Conservation (phyloP, 1,140 invertebrate species). For the Acyrthosiphon pisum region DNA sequence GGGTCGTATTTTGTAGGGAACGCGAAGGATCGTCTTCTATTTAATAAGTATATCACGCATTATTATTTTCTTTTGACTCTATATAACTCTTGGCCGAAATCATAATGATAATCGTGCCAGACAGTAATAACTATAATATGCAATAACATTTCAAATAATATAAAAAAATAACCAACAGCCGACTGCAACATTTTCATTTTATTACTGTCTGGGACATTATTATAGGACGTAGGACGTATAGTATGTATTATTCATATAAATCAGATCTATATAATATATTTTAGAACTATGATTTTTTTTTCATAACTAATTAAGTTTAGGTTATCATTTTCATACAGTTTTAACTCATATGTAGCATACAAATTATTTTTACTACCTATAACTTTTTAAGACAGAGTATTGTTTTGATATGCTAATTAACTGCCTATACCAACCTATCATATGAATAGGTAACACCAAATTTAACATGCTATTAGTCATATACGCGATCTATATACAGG, state of each 20-base stretch:
- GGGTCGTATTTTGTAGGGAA: not conserved
- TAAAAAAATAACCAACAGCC: not conserved
- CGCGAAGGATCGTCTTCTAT: not conserved
- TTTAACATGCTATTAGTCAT: not conserved
- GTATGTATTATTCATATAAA: not conserved
- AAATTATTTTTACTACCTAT: not conserved
- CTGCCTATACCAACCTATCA: not conserved
- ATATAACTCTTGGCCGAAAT: not conserved
- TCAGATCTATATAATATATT: not conserved
- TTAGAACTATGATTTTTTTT: not conserved
- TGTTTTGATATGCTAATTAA: not conserved
- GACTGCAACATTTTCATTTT: not conserved
- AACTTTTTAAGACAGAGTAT: not conserved
- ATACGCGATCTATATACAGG: not conserved
- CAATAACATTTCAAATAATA: not conserved
- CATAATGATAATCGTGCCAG: not conserved
- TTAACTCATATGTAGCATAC: not conserved
- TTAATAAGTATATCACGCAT: not conserved
- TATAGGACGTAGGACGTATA: not conserved
- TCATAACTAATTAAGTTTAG: not conserved
- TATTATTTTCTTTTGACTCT: not conserved
- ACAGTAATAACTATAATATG: not conserved
- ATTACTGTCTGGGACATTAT: not conserved
- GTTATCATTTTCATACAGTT: not conserved
- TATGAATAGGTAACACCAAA: not conserved